Base-by-base conservation (phyloP, 2,113 vertebrate genomes). In the Aspiorhynchus laticeps region DNA sequence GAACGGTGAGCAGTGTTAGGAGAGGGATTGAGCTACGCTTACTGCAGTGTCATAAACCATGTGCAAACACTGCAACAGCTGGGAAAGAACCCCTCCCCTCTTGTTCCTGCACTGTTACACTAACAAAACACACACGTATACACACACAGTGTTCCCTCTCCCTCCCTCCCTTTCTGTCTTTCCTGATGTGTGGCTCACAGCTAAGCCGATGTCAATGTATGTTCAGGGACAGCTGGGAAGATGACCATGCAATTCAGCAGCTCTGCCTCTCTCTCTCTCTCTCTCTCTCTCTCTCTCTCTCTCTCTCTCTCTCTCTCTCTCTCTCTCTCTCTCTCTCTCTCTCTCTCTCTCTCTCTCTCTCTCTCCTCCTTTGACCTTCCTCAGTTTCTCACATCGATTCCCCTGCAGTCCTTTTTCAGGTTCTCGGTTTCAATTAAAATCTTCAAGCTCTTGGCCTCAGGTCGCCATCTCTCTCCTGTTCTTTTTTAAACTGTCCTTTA, bases 211-310 rank as follows among this genome's bases (percentile, higher is more conserved):
- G 83, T 84, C 48, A 75, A 8, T 69, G 24, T 15, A 78, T 87
- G 65, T 75, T 51, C 15, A 76, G 53, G 71, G 80, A 87, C 86
- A 82, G 79, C 80, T 83, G 86, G 86, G 53, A 83, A 75, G 86
- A 87, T 83, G 86, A 76, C 80, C 86, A 76, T 65, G 80, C 80
- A 87, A 53, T 71, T 56, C 33, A 82, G 61, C 59, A 80, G 76
- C 31, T 85, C 38, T 65, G 15, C 9, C 51, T 81, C 63, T 77
- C 17, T 78, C 80, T 77, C n/a, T 73, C 33, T 80, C 36, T 83
- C 31, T 84, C 28, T 56, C 28, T n/a, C n/a, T n/a, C n/a, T n/a
- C n/a, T n/a, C n/a, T n/a, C n/a, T n/a, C 74, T 71, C 10, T 73
- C 65, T 74, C 28, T 74, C 51, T 63, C 67, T 41, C 31, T 75